Base-by-base conservation (phyloP, 2,888 invertebrate genomes). In the Sinhomidia bicolor region DNA sequence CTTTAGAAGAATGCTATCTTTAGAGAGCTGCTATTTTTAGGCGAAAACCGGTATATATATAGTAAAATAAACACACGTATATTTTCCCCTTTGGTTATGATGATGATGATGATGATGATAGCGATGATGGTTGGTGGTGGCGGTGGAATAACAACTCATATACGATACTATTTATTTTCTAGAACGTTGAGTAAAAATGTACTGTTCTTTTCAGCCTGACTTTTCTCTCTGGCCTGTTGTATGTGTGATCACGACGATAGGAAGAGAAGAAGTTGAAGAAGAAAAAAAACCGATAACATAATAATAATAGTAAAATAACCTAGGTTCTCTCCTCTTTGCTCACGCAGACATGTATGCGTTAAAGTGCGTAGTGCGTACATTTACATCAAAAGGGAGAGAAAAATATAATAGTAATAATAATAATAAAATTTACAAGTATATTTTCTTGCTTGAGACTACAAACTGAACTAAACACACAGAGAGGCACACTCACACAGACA, bases 141-240 rank as follows among this genome's bases (percentile, higher is more conserved):
- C n/a, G n/a, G n/a, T n/a, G n/a, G n/a, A n/a, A n/a, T n/a, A n/a
- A n/a, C n/a, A n/a, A n/a, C n/a, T n/a, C n/a, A n/a, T n/a, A n/a
- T n/a, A n/a, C n/a, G n/a, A n/a, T n/a, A n/a, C n/a, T n/a, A 80
- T 80, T 62, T 80, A 60, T 80, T 80, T 80, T 80, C 80, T 60
- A 80, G 80, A 57, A 80, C 47, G 47, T 41, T 41, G 17, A 20
- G 17, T 20, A 74, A 78, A 78, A 80, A 62, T 80, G 36, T 80
- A 80, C 26, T 80, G 57, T 26, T 41, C 41, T 29, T 17, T 57
- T 79, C 20, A 44, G 80, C 60, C 80, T 80, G 44, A 78, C 60
- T 44, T 80, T 60, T 80, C 60, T 78, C 78, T 79, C 36, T 74
- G 44, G 36, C 57, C 17, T 57, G 10, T 9, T 10, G 29, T 62